Conservation (phyloP, 1,140 invertebrate species). For the Papilio machaon region DNA sequence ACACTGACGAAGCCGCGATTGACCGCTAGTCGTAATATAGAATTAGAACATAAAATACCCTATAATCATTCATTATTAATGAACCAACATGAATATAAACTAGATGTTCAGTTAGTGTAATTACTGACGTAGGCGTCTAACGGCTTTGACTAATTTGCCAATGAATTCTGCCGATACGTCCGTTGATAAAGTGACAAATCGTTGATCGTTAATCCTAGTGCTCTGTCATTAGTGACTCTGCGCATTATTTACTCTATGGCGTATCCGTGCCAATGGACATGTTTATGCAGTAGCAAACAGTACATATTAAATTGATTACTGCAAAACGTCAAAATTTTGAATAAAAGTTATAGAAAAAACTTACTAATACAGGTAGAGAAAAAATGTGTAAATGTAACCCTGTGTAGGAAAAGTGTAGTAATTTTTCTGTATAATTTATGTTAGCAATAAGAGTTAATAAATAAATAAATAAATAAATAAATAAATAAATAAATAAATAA, state of each 20-base stretch:
- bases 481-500: too few species aligned
- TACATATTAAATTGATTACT: background rate
- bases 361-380: background rate
- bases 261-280: background rate
- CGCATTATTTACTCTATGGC: conserved; percentile 3
- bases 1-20: too few species aligned
- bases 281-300: background rate
- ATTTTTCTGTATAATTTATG: too few species aligned
- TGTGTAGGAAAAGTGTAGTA: too few species aligned
- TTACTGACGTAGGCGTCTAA: conserved; percentile 4
- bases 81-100: background rate
- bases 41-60: background rate
- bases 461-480: too few species aligned
- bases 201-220: background rate
- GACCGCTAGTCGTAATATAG: background rate
- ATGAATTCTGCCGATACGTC: conserved; percentile 9
- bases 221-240: conserved; percentile 3
- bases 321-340: background rate
- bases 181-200: conserved; percentile 15
- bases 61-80: background rate
- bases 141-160: conserved; percentile 21
- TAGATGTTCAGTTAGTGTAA: conserved; percentile 4
- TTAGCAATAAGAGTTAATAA: too few species aligned
- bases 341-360: background rate
- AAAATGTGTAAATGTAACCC: too few species aligned